Percentiles rank a stretch among this genome's conserved stretches.
These are phyloP conservation scores for Elephas maximus DNA, from an alignment of 2,113 vertebrate genomes.

Conservation along the genomic window DNA sequence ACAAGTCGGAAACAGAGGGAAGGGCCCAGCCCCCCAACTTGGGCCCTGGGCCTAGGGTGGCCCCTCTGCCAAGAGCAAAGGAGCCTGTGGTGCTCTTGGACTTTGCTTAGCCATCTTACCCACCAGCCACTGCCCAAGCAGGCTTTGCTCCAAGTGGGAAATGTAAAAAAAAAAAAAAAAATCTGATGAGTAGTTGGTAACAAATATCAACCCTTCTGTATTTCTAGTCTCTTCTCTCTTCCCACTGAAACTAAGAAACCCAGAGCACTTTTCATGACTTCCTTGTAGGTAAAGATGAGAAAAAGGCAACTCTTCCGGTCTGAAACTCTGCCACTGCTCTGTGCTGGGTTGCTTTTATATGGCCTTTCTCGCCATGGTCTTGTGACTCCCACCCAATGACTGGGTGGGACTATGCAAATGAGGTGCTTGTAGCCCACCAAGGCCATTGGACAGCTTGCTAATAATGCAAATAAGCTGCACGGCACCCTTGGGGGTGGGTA, in stretches of 20 bases:
- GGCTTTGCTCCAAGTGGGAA: not conserved
- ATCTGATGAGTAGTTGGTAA: not conserved
- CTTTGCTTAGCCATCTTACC: fast-evolving
- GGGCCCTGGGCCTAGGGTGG: not conserved
- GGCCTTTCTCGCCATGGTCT: too few species aligned
- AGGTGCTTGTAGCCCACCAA: too few species aligned
- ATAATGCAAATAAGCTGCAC: not conserved
- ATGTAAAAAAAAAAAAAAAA: not conserved
- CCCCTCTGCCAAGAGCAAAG: not conserved
- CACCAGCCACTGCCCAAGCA: not conserved
- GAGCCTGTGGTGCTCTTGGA: not conserved
- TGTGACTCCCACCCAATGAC: too few species aligned
- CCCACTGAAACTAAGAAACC: not conserved
- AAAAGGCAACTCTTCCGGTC: not conserved
- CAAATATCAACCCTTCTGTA: not conserved
- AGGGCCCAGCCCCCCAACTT: not conserved
- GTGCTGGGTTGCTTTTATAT: too few species aligned
- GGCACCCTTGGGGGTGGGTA: not conserved
- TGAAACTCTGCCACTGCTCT: not conserved
- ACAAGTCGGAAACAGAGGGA: not conserved
- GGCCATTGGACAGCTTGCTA: too few species aligned
- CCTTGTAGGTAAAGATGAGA: not conserved
- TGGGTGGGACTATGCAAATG: too few species aligned
- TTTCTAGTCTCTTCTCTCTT: not conserved
- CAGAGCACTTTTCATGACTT: not conserved